Evolutionary conservation across 92 coral and sea anemone species (phyloP).

Genomic region (Porites cylindrica): DNA sequence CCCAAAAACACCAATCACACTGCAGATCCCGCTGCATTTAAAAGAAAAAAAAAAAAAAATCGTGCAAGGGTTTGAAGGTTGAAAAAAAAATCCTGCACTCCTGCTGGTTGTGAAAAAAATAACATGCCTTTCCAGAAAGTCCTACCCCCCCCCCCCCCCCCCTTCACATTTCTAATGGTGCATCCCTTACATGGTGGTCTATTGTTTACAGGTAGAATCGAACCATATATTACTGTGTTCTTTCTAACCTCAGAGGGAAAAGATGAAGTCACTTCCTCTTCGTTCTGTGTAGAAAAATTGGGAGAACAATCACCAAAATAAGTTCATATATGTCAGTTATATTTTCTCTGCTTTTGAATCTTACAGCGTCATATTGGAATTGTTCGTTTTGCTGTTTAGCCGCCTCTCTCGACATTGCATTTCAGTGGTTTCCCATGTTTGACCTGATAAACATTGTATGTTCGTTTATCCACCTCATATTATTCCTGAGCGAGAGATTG

Average conservation of each 20-base stretch:
- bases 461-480: neutral
- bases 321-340: neutral
- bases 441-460: neutral
- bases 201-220: neutral
- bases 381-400: too few relatives aligned
- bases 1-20: too few relatives aligned
- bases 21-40: too few relatives aligned
- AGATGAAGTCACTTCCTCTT: slow-evolving; percentile 7
- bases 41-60: too few relatives aligned
- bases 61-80: too few relatives aligned
- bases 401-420: too few relatives aligned
- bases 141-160: too few relatives aligned
- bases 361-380: neutral
- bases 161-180: too few relatives aligned
- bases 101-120: too few relatives aligned
- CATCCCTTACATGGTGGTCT: neutral
- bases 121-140: too few relatives aligned
- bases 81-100: too few relatives aligned
- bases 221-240: neutral
- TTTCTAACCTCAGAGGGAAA: neutral
- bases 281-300: slow-evolving; percentile 4
- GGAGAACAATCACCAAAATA: neutral
- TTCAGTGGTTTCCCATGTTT: neutral
- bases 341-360: neutral
- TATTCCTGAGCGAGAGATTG: slow-evolving; percentile 8